phyloP scores from a whole-genome alignment of 2,113 vertebrate species.

The Anoplopoma fimbria region DNA sequence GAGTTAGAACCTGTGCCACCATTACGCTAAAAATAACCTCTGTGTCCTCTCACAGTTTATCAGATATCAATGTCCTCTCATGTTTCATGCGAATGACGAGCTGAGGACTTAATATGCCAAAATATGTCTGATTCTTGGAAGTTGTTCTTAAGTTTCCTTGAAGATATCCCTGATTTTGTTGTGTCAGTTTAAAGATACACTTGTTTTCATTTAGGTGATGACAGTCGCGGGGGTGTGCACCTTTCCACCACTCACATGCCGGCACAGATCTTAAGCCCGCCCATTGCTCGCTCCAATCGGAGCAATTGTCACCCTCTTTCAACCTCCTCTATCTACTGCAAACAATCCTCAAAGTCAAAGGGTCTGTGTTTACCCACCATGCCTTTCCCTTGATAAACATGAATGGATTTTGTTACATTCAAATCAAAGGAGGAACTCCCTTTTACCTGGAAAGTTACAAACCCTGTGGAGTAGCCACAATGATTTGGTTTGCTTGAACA shows the following conservation, averaged over 20 bases:
- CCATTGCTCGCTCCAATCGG: conserved; percentile 16
- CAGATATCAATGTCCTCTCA: neutral
- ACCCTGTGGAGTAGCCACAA: neutral
- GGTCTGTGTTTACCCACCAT: conserved; percentile 1
- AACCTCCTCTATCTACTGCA: conserved; percentile 28
- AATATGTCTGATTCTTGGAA: neutral
- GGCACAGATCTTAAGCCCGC: conserved; percentile 1
- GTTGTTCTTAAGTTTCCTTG: too few relatives aligned
- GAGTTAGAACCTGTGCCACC: neutral
- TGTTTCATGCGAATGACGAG: neutral
- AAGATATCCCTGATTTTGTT: neutral
- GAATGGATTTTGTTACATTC: neutral
- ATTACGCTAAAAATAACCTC: neutral
- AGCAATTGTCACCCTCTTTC: neutral
- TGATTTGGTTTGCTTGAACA: neutral
- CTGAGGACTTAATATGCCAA: neutral
- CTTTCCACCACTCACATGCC: conserved; percentile 57
- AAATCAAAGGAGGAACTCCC: neutral
- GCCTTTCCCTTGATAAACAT: conserved; percentile 8
- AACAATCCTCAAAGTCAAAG: conserved; percentile 71
- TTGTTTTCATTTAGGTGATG: conserved; percentile 50
- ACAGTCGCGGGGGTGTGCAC: conserved; percentile 51
- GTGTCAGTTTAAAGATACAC: conserved; percentile 38
- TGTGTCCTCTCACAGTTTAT: neutral
- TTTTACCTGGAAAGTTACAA: neutral